Evolutionary conservation across 1,140 invertebrate genomes (phyloP).

Genomic region (Cydia splendana): DNA sequence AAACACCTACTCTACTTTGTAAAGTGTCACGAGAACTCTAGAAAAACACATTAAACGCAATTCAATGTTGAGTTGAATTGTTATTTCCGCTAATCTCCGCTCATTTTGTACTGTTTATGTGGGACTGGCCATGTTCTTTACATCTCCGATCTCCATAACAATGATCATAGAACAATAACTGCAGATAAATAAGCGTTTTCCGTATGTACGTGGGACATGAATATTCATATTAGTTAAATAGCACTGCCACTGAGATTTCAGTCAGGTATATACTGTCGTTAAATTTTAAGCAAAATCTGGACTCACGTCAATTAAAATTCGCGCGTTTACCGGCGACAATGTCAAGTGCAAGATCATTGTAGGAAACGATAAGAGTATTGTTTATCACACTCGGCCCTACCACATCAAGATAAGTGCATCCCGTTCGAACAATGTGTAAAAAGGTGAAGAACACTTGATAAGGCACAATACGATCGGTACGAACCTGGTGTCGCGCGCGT

Average conservation of each 20-base stretch:
- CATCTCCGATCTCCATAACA: slow-evolving; percentile 68
- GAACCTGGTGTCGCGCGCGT: slow-evolving; percentile 55
- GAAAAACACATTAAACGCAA: slow-evolving; percentile 47
- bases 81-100: slow-evolving; percentile 67
- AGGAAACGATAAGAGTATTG: slow-evolving; percentile 37
- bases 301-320: slow-evolving; percentile 46
- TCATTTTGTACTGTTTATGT: slow-evolving; percentile 55
- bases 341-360: slow-evolving; percentile 58
- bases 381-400: slow-evolving; percentile 44
- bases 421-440: slow-evolving; percentile 44
- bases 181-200: slow-evolving; percentile 60
- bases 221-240: slow-evolving; percentile 61
- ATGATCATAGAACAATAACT: slow-evolving; percentile 69
- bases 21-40: slow-evolving; percentile 18
- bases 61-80: slow-evolving; percentile 44
- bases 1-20: slow-evolving; percentile 9
- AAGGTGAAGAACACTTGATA: slow-evolving; percentile 47
- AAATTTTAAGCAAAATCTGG: slow-evolving; percentile 36
- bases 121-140: slow-evolving; percentile 45
- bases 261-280: slow-evolving; percentile 18
- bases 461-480: slow-evolving; percentile 49
- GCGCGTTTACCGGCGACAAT: slow-evolving; percentile 50
- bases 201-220: slow-evolving; percentile 52
- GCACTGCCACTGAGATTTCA: slow-evolving; percentile 53
- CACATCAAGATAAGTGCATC: slow-evolving; percentile 48